Conservation (phyloP, 2,113 vertebrate genomes). For the Nycticryphes semicollaris region DNA sequence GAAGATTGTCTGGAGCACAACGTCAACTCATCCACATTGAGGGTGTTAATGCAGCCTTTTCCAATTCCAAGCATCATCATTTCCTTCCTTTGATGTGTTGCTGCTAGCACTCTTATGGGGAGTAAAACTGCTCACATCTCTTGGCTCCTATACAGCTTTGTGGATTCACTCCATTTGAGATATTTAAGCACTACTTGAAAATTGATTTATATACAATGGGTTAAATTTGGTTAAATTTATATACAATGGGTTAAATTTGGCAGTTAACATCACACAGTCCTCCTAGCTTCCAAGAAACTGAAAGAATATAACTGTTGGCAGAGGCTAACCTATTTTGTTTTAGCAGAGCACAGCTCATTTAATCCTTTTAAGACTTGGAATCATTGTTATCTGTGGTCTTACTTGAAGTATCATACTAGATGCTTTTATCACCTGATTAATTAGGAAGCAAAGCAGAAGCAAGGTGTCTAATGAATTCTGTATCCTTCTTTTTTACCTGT, state of each 20-base stretch:
- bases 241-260: too few species aligned
- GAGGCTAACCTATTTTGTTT: not conserved
- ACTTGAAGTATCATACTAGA: not conserved
- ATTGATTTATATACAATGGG: not conserved
- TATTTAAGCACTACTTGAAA: not conserved
- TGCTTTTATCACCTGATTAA: slow-evolving; percentile 1
- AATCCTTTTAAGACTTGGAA: not conserved
- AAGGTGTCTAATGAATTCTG: not conserved
- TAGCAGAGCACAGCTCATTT: not conserved
- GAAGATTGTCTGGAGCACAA: fast-evolving
- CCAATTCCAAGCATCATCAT: not conserved
- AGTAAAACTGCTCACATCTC: not conserved
- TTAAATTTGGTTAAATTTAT: not conserved
- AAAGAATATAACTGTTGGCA: not conserved
- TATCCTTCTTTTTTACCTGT: not conserved
- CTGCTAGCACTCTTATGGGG: not conserved
- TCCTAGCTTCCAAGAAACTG: not conserved
- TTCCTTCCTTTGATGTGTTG: not conserved
- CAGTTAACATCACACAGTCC: not conserved
- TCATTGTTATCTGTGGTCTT: not conserved
- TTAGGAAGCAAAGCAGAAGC: not conserved
- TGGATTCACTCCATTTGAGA: not conserved
- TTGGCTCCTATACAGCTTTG: not conserved
- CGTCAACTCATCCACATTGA: fast-evolving
- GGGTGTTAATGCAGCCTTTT: not conserved